These are phyloP conservation scores for Hydractinia echinata DNA, from an alignment of 30 jellyfish, hydroid and myxozoan species.

Conservation along the genomic window DNA sequence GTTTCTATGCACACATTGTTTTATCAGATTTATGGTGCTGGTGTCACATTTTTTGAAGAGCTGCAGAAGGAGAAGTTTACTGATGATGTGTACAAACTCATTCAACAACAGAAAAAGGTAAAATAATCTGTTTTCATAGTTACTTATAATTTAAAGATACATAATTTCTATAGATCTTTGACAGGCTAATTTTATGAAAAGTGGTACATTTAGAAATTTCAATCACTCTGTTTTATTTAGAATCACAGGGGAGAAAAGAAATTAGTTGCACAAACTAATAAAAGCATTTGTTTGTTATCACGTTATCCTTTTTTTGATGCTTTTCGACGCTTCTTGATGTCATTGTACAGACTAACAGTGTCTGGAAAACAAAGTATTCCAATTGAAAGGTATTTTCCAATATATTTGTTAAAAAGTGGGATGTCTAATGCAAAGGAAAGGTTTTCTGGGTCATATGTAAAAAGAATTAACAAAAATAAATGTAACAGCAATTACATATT, in stretches of 20 bases:
- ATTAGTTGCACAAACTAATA: conserved; percentile 86
- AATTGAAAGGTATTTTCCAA: conserved; percentile 64
- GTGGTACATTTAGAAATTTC: neutral
- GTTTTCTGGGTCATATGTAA: neutral
- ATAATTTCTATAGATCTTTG: neutral
- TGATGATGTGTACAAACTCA: conserved; percentile 66
- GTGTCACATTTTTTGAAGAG: conserved; percentile 95
- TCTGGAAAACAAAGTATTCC: conserved; percentile 95
- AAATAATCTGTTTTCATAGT: neutral
- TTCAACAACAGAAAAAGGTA: conserved; percentile 67
- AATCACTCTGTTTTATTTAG: conserved; percentile 27
- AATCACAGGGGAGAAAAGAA: conserved; percentile 50
- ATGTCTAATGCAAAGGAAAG: neutral
- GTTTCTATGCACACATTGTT: neutral
- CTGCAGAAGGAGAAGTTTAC: conserved; percentile 64
- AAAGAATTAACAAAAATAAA: neutral
- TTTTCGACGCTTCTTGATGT: conserved; percentile 73
- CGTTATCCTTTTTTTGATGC: conserved; percentile 98
- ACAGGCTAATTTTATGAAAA: neutral
- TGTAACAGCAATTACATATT: no score
- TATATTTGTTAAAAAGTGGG: neutral
- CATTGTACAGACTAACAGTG: conserved; percentile 78
- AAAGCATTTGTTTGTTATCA: conserved; percentile 87
- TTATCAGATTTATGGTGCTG: conserved; percentile 86
- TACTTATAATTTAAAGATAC: neutral